Base-by-base conservation (phyloP, 2,888 invertebrate species). In the Polyommatus iphigenia region DNA sequence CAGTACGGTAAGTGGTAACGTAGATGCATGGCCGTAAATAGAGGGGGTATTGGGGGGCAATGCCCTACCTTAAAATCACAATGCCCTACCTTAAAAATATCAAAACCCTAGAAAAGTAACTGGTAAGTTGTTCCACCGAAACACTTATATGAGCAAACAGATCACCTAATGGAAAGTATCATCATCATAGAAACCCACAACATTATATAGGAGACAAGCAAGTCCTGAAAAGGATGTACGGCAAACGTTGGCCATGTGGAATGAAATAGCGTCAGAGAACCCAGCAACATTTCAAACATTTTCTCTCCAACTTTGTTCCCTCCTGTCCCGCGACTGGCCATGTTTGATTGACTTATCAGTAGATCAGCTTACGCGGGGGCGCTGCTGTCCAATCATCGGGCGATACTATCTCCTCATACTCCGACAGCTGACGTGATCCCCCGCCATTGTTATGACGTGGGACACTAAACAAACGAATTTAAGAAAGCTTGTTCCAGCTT, bases 401-500 rank as follows among this genome's bases (percentile, higher is more conserved):
- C 83, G 91, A 91, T 91, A 90, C 81, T 85, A 91, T 91, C 90
- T 77, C 82, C 80, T 78, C 67, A 6, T 67, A 29, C 78, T 73
- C 78, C 81, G 83, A 84, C 83, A 84, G 85, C 85, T 84, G 84
- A 83, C 84, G 86, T 84, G 87, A 86, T 86, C 85, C 85, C 81
- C 83, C 84, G 86, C 88, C 88, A 89, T 86, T 91, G 85, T 90
- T 91, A 88, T 90, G 91, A 91, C 86, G 86, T 77, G 87, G 85
- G 86, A 79, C 79, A 78, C 77, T 54, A 77, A 75, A 77, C 54
- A 72, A 75, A 75, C 18, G 15, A 29, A 18, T 29, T 77, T 72
- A 77, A 57, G 41, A 36, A 57, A 59, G 15, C 36, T 46, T 20
- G 41, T 71, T 50, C 62, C 54, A 54, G 54, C 54, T 18, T 36